These are phyloP conservation scores for Acanthacorydalis orientalis DNA, from an alignment of 2,888 invertebrate species.

Conservation along the genomic window DNA sequence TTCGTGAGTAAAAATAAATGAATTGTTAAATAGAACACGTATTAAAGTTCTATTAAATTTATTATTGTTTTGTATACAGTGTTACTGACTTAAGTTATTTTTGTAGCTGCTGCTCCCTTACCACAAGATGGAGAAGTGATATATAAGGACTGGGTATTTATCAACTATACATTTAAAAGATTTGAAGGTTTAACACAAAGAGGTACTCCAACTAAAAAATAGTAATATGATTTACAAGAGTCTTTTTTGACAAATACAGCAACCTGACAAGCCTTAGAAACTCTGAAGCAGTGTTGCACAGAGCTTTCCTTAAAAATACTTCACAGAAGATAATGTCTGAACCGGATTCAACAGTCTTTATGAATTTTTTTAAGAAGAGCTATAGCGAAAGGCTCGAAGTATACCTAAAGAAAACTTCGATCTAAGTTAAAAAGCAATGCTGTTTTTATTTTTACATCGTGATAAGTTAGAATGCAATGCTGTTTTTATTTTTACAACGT, in stretches of 20 bases:
- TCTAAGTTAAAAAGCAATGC: neutral
- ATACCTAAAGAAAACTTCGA: no score
- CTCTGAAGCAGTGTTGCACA: conserved; percentile 1
- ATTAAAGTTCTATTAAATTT: no score
- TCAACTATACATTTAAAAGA: conserved; percentile 98
- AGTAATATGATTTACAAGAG: conserved; percentile 14
- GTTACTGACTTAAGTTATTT: no score
- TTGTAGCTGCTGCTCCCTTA: conserved; percentile 68
- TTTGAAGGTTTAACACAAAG: conserved; percentile 94
- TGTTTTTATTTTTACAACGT: neutral
- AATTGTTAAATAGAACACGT: neutral
- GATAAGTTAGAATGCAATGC: neutral
- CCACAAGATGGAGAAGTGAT: conserved; percentile 81
- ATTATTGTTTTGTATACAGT: no score
- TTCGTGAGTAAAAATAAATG: conserved; percentile 55
- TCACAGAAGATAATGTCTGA: neutral
- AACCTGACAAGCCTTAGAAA: conserved; percentile 8
- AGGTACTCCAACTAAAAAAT: conserved; percentile 68
- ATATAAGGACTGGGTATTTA: conserved; percentile 99
- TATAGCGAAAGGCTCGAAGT: no score
- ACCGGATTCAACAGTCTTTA: neutral
- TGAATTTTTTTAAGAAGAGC: no score
- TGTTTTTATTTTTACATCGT: neutral
- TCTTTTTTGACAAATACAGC: conserved; percentile 3
- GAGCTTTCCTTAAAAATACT: conserved; percentile 2